Conservation (phyloP, 2,888 invertebrate species). For the Drosophila nr. fundita region DNA sequence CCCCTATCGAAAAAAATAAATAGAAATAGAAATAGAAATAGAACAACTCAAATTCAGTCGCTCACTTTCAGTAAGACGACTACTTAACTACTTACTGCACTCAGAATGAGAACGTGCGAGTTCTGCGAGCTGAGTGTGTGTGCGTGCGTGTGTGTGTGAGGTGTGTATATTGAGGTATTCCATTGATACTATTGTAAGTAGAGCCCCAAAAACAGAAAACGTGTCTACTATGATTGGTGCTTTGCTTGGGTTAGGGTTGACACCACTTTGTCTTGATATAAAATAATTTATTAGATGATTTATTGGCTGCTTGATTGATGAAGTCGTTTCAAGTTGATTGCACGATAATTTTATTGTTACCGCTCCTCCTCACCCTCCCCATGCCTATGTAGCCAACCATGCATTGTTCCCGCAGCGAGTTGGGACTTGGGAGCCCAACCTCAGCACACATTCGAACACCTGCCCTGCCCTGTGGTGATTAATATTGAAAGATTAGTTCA, state of each 20-base stretch:
- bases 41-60: background rate
- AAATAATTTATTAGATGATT: constrained; percentile 71
- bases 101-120: background rate
- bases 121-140: background rate
- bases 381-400: background rate
- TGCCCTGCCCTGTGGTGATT: constrained; percentile 63
- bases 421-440: background rate
- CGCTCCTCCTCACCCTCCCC: background rate
- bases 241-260: constrained; percentile 44
- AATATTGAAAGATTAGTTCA: constrained; percentile 60
- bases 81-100: background rate
- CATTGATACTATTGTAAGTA: constrained; percentile 25
- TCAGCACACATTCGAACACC: constrained; percentile 35
- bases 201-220: constrained; percentile 5
- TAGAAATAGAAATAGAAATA: background rate
- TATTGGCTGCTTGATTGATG: constrained; percentile 75
- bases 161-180: background rate
- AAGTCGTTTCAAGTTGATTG: constrained; percentile 70
- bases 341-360: constrained; percentile 66
- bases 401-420: background rate
- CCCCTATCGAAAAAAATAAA: background rate
- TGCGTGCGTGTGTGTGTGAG: background rate
- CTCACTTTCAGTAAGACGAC: background rate
- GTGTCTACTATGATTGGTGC: constrained; percentile 24
- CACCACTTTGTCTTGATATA: constrained; percentile 72